A percentile compares a stretch with the other conserved stretches of the same genome.
phyloP scores from a whole-genome alignment of 2,113 vertebrate genomes.

The Prunella fulvescens region DNA sequence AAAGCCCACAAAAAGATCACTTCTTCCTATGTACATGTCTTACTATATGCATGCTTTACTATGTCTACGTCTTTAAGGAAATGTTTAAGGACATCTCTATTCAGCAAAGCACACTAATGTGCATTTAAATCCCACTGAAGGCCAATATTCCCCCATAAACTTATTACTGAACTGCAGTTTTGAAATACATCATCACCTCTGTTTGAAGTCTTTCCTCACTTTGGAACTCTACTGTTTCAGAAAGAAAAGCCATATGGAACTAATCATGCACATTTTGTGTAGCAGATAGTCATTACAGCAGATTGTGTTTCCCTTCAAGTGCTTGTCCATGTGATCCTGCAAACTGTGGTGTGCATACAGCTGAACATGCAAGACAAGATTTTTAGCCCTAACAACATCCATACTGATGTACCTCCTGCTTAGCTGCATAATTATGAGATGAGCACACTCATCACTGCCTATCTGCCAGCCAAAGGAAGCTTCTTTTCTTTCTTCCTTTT shows the following conservation, averaged over 20 bases:
- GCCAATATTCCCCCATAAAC: not conserved
- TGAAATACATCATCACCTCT: not conserved
- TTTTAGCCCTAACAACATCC: not conserved
- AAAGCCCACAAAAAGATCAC: not conserved
- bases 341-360: constrained; percentile 10
- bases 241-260: constrained; percentile 43
- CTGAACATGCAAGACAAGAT: constrained; percentile 5
- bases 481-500: not conserved
- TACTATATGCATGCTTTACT: not conserved
- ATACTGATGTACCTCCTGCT: not conserved
- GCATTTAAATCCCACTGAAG: not conserved
- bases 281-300: constrained; percentile 24
- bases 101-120: not conserved
- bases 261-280: constrained; percentile 41
- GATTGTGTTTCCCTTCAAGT: constrained; percentile 49
- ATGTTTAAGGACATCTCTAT: not conserved
- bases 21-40: not conserved
- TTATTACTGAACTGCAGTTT: not conserved
- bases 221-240: not conserved
- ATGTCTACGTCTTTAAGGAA: not conserved
- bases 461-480: not conserved
- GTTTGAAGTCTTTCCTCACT: not conserved
- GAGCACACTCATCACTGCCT: not conserved
- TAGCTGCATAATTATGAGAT: not conserved
- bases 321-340: constrained; percentile 29